Base-by-base conservation (phyloP, 2,113 vertebrate genomes). In the Oreocharis arfaki region DNA sequence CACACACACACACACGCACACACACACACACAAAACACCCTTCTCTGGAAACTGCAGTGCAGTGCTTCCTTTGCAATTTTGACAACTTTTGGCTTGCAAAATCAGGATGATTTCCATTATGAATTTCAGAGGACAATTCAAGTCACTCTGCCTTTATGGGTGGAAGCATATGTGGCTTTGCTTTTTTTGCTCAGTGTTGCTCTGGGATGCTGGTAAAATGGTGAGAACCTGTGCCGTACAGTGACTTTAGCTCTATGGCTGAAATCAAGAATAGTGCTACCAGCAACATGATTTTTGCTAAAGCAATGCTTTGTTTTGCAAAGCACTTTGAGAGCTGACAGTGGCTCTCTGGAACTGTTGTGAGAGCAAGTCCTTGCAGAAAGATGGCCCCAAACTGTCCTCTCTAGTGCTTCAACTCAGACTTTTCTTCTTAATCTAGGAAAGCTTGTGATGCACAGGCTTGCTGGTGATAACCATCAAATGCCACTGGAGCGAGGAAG, bases 21-120 rank as follows among this genome's bases (percentile, higher is more conserved):
- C 7, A 15, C 42, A 37, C 13, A 4, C 12, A 42, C 4, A 20
- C 15, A 46, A 18, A 28, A 1, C 9, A 4, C 10, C 15, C 3
- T 49, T 59, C 39, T 46, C 20, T 63, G 61, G 23, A 3, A 49
- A 30, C 15, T 0, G 4, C 3, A 24, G 18, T 37, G 0, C 12
- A 61, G 10, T 26, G 5, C 5, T 74, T 91, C 37, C 64, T 87
- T 39, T 67, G 41, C 0, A 2, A 16, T 52, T 83, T 39, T 88
- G 61, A 42, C 11, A 52, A 55, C 20, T 16, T 42, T 26, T 42
- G 35, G 3, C 13, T 70, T 52, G 10, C 27, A 76, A 82, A 88
- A 30, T 65, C 28, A 50, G 8, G 32, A 9, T 2, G 1, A 64
- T 56, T 89, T 73, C 35, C 19, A 16, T n/a, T 21, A 32, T 3